Evolutionary conservation across 2,888 invertebrate species (phyloP).

Genomic region (Dyspetes luteomarginatus): DNA sequence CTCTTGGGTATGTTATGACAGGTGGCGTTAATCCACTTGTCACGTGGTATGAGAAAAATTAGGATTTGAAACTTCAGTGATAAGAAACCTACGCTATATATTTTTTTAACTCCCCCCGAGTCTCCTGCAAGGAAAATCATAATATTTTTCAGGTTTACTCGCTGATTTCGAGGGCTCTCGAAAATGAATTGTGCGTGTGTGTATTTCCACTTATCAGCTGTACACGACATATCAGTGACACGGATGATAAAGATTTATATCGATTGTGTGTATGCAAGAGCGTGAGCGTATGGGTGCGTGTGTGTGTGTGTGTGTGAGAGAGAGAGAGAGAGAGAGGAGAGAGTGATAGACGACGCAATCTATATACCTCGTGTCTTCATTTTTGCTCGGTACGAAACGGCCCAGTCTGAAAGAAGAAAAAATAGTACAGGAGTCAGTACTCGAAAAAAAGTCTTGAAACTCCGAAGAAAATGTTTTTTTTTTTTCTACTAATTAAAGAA

Average conservation of each 20-base stretch:
- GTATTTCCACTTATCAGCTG: conserved; percentile 13
- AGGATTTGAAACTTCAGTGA: background rate
- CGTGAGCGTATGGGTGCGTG: no score
- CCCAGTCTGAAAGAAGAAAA: conserved; percentile 77
- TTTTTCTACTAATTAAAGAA: conserved; percentile 31
- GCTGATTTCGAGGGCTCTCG: background rate
- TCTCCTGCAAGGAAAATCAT: background rate
- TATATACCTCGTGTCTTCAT: conserved; percentile 77
- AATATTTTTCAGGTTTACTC: background rate
- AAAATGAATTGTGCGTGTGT: background rate
- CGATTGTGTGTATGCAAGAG: background rate
- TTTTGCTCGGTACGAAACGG: conserved; percentile 76
- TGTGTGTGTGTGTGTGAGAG: background rate
- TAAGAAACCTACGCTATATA: background rate
- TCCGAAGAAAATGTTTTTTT: conserved; percentile 39
- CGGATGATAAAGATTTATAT: background rate
- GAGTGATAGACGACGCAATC: conserved; percentile 50
- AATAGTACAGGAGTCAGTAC: conserved; percentile 72
- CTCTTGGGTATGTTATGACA: background rate
- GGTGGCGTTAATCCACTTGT: background rate
- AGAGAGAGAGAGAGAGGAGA: conserved; percentile 20
- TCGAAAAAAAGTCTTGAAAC: conserved; percentile 52
- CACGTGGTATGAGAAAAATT: background rate
- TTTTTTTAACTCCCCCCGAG: background rate
- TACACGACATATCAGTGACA: background rate